phyloP scores from a whole-genome alignment of 1,140 invertebrate genomes.

The Schmidtea mediterranea region DNA sequence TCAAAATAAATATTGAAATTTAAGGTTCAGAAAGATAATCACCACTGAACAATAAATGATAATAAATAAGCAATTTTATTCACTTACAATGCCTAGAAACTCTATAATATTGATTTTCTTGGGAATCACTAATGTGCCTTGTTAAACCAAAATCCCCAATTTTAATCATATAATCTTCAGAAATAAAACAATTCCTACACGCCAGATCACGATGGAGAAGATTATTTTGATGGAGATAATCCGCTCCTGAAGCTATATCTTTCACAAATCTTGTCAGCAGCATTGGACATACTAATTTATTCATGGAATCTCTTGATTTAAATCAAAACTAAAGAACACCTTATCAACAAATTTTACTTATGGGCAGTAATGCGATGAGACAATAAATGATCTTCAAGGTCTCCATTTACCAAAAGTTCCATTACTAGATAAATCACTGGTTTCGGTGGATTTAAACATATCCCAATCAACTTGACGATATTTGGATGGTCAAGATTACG shows the following conservation, averaged over 20 bases:
- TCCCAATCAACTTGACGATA: neutral
- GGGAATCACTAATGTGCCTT: constrained; percentile 31
- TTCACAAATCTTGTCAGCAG: neutral
- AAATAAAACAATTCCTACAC: constrained; percentile 48
- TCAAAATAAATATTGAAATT: no score
- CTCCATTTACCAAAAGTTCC: constrained; percentile 1
- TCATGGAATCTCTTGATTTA: neutral
- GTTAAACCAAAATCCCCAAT: constrained; percentile 63
- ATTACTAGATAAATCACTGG: neutral
- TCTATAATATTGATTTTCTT: no score
- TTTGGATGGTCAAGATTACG: neutral
- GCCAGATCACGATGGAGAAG: constrained; percentile 65
- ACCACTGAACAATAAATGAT: no score
- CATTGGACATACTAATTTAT: neutral
- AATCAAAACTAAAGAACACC: no score
- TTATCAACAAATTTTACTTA: neutral
- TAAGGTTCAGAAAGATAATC: no score
- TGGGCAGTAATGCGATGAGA: neutral
- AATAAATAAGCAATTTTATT: no score
- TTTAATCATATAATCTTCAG: constrained; percentile 44
- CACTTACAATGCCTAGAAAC: no score
- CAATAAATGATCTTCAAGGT: neutral
- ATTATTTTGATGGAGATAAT: constrained; percentile 23
- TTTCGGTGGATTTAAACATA: neutral
- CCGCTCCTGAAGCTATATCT: constrained; percentile 5